Evolutionary conservation across 2,888 invertebrate species (phyloP).

Genomic region (Isotomurus palustris): DNA sequence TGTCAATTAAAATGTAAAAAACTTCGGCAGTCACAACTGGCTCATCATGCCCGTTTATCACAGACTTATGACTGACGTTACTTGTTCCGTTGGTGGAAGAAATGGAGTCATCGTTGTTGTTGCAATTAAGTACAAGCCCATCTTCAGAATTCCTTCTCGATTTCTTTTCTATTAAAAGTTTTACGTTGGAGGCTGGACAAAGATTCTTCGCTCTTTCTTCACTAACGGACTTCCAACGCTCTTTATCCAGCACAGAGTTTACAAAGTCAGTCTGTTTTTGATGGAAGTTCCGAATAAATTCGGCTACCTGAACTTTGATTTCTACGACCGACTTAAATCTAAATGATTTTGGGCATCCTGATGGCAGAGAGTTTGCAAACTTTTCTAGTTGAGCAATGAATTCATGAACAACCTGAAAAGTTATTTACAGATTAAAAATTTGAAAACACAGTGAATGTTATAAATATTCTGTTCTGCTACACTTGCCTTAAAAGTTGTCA

Average conservation of each 20-base stretch:
- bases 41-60: constrained; percentile 7
- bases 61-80: not conserved
- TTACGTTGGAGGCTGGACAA: constrained; percentile 36
- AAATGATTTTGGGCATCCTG: constrained; percentile 21
- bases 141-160: not conserved
- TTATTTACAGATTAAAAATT: constrained; percentile 1
- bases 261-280: constrained; percentile 42
- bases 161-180: constrained; percentile 26
- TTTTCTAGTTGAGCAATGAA: constrained; percentile 47
- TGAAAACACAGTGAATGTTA: not conserved
- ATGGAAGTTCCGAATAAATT: constrained; percentile 43
- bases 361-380: constrained; percentile 43
- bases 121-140: not conserved
- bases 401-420: constrained; percentile 44
- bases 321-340: constrained; percentile 40
- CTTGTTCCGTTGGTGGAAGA: not conserved
- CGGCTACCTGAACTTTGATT: constrained; percentile 45
- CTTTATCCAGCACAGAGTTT: constrained; percentile 40
- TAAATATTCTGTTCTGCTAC: not conserved
- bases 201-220: constrained; percentile 38
- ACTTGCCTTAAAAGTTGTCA: constrained; percentile 37
- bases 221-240: constrained; percentile 41
- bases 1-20: constrained; percentile 44
- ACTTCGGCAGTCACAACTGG: constrained; percentile 42
- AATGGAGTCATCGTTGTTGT: not conserved